phyloP scores from a whole-genome alignment of 2,797 vertebrate genomes.

The Alectoris magna region DNA sequence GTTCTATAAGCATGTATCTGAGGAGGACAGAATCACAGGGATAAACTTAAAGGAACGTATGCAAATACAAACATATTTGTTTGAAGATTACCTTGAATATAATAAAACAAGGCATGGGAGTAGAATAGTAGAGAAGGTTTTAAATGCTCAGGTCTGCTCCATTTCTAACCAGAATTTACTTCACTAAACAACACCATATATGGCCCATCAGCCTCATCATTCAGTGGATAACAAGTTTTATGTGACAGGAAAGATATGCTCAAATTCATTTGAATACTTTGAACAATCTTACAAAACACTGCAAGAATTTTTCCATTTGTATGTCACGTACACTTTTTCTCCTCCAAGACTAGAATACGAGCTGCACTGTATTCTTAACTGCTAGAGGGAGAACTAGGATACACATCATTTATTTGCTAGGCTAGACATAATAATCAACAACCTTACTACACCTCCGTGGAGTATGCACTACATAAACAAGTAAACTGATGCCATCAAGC shows the following conservation, averaged over 20 bases:
- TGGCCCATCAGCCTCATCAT: not conserved
- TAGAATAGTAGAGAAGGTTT: not conserved
- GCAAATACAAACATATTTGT: not conserved
- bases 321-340: not conserved
- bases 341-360: not conserved
- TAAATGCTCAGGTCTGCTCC: no score
- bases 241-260: not conserved
- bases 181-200: not conserved
- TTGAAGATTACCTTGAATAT: not conserved
- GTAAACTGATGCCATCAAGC: not conserved
- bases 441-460: not conserved
- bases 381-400: not conserved
- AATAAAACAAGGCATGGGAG: not conserved
- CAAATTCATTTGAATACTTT: not conserved
- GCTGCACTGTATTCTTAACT: not conserved
- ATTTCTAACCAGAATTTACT: not conserved
- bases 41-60: not conserved
- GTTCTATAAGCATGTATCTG: not conserved
- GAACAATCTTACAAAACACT: not conserved
- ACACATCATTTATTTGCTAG: not conserved
- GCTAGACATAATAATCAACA: accelerated
- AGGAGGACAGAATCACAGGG: not conserved
- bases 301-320: not conserved
- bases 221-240: not conserved
- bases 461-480: accelerated